These are phyloP conservation scores for Zaprionus tsacasi DNA, from an alignment of 1,140 invertebrate genomes.

Conservation along the genomic window DNA sequence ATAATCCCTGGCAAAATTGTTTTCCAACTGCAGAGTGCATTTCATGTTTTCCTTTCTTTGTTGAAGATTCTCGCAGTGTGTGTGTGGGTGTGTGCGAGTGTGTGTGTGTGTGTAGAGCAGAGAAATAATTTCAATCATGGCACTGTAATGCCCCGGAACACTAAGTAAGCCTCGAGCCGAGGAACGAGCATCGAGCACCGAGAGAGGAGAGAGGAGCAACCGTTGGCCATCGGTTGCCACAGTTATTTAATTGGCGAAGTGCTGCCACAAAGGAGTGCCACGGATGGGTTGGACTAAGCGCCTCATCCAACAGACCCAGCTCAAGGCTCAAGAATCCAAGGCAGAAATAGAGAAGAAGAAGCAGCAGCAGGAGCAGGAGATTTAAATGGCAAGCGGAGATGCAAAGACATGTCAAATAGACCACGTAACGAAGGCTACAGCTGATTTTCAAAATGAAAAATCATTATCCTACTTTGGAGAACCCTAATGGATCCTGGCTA, in stretches of 20 bases:
- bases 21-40: conserved; percentile 69
- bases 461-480: not conserved
- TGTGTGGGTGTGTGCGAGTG: not conserved
- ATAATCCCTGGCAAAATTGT: conserved; percentile 79
- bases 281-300: conserved; percentile 24
- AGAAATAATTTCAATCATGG: conserved; percentile 80
- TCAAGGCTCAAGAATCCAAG: not conserved
- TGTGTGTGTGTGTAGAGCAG: conserved; percentile 50
- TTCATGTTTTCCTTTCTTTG: conserved; percentile 56
- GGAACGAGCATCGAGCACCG: too few species aligned
- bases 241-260: conserved; percentile 65
- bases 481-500: too few species aligned
- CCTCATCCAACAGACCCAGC: conserved; percentile 2
- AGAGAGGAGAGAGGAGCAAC: not conserved
- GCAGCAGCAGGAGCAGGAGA: not conserved
- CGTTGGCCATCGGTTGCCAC: conserved; percentile 31
- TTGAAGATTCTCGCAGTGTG: conserved; percentile 10
- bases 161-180: conserved; percentile 44
- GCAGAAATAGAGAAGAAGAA: too few species aligned
- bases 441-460: not conserved
- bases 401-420: not conserved
- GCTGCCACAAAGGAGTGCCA: conserved; percentile 21
- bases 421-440: not conserved
- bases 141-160: conserved; percentile 58
- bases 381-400: not conserved